Base-by-base conservation (phyloP, 2,797 vertebrate species). In the Bufotes viridis region DNA sequence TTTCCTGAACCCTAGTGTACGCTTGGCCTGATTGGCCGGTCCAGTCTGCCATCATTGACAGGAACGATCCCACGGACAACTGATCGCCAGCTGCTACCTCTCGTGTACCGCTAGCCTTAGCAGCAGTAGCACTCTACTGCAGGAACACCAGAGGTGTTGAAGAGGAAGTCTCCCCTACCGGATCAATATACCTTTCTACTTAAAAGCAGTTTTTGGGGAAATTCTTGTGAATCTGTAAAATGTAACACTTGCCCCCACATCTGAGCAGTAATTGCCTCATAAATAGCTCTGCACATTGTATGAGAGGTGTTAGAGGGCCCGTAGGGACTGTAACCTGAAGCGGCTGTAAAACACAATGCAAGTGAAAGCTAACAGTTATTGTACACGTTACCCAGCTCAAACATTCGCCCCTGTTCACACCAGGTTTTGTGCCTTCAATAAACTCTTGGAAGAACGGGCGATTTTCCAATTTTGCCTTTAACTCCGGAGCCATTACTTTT, bases 161-260 rank as follows among this genome's bases (percentile, higher is more conserved):
- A 26, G 4, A 69, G 65, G 65, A 69, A 69, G 65, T 26, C 11
- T 12, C 22, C 24, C 11, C 13, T 0, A 20, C 60, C 4, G 6
- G 17, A 26, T 26, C 24, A 14, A 14, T 3, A 34, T 15, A 29
- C 15, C 13, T 72, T 72, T 42, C 42, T 42, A 42, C 42, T 42
- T 42, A 42, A 42, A 42, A 42, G 42, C 42, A 1, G 2, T 42
- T 42, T 5, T 69, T 20, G 7, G n/a, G 1, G 49, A 34, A 70
- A 29, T 11, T 42, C 78, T 80, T 60, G 15, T 22, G 57, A 60
- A 80, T 17, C 26, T 58, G 76, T 79, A 18, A 79, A 79, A 79
- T 34, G 26, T 60, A 79, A 61, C 57, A 42, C 26, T 65, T 63
- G 34, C 26, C 51, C 20, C 58, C 7, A 20, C 29, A 63, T 76